Conservation (phyloP, 2,888 invertebrate genomes). For the Spisula solida region DNA sequence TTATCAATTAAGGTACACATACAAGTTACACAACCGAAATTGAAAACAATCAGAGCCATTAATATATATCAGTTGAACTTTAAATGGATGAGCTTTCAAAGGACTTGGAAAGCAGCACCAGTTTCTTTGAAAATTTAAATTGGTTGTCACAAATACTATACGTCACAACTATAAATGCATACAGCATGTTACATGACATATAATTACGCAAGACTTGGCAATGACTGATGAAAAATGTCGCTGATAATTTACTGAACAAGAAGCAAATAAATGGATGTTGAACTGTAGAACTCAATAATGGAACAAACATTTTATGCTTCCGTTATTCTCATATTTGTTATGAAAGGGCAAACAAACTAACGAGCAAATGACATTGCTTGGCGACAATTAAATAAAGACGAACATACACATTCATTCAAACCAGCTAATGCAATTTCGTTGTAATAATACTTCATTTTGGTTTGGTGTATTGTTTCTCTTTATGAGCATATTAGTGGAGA, state of each 20-base stretch:
- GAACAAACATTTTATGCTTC: constrained; percentile 42
- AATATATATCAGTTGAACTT: constrained; percentile 2
- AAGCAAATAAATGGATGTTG: background rate
- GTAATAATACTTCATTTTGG: constrained; percentile 61
- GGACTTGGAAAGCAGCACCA: background rate
- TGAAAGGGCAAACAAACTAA: constrained; percentile 48
- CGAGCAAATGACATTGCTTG: constrained; percentile 44
- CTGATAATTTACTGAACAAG: background rate
- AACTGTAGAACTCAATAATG: constrained; percentile 32
- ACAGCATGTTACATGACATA: constrained; percentile 7
- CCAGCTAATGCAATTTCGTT: constrained; percentile 69
- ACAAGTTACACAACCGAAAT: background rate
- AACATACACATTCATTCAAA: constrained; percentile 55
- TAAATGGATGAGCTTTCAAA: background rate
- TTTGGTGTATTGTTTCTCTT: constrained; percentile 51
- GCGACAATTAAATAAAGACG: constrained; percentile 65
- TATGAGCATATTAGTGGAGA: constrained; percentile 36
- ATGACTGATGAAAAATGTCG: constrained; percentile 26
- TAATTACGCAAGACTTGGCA: background rate
- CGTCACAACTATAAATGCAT: background rate
- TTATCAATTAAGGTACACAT: no score
- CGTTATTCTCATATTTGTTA: constrained; percentile 39
- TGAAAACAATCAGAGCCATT: background rate
- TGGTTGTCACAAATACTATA: background rate
- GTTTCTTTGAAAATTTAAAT: constrained; percentile 15